Evolutionary conservation across 2,113 vertebrate genomes (phyloP), one percentile per base, ranked within the genome.

Genomic region (Condylura cristata): DNA sequence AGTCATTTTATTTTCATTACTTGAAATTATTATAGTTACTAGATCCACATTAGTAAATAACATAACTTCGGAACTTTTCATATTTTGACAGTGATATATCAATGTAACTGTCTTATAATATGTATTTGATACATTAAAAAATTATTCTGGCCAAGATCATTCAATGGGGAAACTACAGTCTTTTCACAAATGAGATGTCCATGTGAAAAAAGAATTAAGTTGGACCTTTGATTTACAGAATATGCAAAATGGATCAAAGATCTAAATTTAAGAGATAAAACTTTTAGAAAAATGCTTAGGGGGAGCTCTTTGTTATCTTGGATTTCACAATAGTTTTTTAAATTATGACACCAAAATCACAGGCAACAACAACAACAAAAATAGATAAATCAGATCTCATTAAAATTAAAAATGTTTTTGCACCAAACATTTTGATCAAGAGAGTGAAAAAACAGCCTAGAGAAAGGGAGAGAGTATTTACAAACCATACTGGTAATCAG

Each of bases 41-140:
- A 86, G 63, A 83, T 4, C 56, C 2, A 79, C 7, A 53, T 66
- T 91, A 74, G 58, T 84, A 93, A 76, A 71, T 86, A 86, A 70
- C n/a, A 94, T 10, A 53, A 61, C 32, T 72, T 80, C 2, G 26
- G 8, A 2, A 72, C n/a, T 89, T 92, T 89, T 80, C 2, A 70
- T 88, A 83, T 68, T 93, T 81, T 94, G 65, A 76, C 44, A 88
- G 87, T n/a, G 81, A 22, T 80, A 76, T 51, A 41, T 90, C n/a
- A 68, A 32, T 70, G 58, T 79, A 68, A 56, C 18, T 80, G n/a
- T 34, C 74, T 94, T 79, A 70, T 51, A 90, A 81, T 84, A 41
- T 90, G 9, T 80, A 85, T 60, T 84, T 89, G 82, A 92, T 61
- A 13, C 26, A 79, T 80, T 87, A 53, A 75, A 37, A 51, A 83